Conservation (phyloP, 2,888 invertebrate genomes). For the Lomographa bimaculata region DNA sequence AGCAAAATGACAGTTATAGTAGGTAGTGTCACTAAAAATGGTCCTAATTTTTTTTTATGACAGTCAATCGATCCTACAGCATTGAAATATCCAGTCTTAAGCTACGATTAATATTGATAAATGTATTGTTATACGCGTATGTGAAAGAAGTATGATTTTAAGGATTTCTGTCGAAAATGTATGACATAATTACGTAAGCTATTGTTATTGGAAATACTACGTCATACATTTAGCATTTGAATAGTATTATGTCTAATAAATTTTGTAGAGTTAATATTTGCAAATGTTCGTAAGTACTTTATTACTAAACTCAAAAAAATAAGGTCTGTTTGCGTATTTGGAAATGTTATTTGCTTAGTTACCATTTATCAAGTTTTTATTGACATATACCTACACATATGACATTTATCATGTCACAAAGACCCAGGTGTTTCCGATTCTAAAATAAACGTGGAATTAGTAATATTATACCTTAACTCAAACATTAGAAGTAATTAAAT, state of each 20-base stretch:
- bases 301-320: conserved; percentile 2
- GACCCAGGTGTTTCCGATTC: conserved; percentile 23
- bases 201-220: no score
- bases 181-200: no score
- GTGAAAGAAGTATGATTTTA: neutral
- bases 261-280: conserved; percentile 4
- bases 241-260: conserved; percentile 2
- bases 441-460: conserved; percentile 5
- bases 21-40: conserved; percentile 69
- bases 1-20: conserved; percentile 65
- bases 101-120: conserved; percentile 6
- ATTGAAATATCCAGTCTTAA: conserved; percentile 23
- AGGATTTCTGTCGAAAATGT: neutral
- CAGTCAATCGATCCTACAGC: conserved; percentile 76
- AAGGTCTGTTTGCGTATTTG: conserved; percentile 23
- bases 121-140: neutral
- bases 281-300: neutral
- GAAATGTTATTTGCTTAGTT: conserved; percentile 18
- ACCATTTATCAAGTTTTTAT: conserved; percentile 12
- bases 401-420: conserved; percentile 12
- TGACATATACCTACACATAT: conserved; percentile 17
- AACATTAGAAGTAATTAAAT: neutral
- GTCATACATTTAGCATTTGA: no score
- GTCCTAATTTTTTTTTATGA: conserved; percentile 60
- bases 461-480: neutral